Percentiles rank a stretch among this genome's conserved stretches.
Conservation (phyloP, 35 echinoderm and acorn worm genomes). For the Chiridota heheva region DNA sequence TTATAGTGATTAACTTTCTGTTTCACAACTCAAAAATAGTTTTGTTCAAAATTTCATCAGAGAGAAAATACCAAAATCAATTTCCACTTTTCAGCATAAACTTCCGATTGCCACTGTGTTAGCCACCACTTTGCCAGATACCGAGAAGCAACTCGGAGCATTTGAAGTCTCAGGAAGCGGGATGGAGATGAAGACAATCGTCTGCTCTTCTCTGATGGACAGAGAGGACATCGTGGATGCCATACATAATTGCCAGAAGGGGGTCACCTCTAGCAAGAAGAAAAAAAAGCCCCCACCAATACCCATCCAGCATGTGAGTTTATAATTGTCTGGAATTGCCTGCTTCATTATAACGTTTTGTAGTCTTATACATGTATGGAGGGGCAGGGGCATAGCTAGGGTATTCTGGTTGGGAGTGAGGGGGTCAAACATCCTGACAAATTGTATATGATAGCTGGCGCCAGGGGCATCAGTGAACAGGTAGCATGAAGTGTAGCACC, state of each 20-base stretch:
- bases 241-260: constrained; percentile 48
- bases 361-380: no score
- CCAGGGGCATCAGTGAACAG: no score
- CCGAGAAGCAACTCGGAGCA: constrained; percentile 72
- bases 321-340: not conserved
- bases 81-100: constrained; percentile 50
- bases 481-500: no score
- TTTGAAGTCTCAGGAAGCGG: constrained; percentile 76
- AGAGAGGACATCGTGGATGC: constrained; percentile 84
- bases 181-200: constrained; percentile 59
- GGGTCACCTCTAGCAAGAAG: not conserved
- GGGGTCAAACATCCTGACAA: no score
- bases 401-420: no score
- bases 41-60: no score
- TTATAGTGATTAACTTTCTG: no score
- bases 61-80: no score
- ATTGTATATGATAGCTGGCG: no score
- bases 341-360: no score
- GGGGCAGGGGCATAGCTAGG: no score
- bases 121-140: constrained; percentile 66
- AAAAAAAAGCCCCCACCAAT: constrained; percentile 30
- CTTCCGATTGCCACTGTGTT: constrained; percentile 60
- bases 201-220: constrained; percentile 68
- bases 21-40: no score
- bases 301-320: constrained; percentile 14